Evolutionary conservation across 2,113 vertebrate genomes (phyloP).

Genomic region (Cricetomys ansorgei): DNA sequence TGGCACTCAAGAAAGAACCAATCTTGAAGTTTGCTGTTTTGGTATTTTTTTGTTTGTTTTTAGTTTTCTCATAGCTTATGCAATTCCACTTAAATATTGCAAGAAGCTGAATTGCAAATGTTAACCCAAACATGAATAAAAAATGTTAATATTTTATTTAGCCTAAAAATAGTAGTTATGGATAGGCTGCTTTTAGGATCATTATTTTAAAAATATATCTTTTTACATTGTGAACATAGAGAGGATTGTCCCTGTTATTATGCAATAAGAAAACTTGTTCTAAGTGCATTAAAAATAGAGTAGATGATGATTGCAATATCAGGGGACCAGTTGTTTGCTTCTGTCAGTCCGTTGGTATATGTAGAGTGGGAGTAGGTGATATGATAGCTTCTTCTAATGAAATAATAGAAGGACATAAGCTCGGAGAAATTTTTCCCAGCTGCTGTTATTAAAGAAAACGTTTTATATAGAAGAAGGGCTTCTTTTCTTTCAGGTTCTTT

Average conservation of each 20-base stretch:
- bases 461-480: constrained; percentile 62
- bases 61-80: constrained; percentile 84
- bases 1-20: constrained; percentile 65
- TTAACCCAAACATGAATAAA: constrained; percentile 87
- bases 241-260: constrained; percentile 62
- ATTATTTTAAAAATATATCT: constrained; percentile 86
- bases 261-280: constrained; percentile 73
- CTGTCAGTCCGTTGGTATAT: constrained; percentile 71
- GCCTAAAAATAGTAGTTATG: constrained; percentile 85
- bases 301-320: constrained; percentile 64
- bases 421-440: constrained; percentile 21
- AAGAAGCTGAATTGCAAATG: constrained; percentile 86
- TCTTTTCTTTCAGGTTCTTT: constrained; percentile 16
- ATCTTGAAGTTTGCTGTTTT: constrained; percentile 67
- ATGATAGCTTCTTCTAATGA: constrained; percentile 48
- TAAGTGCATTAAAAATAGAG: constrained; percentile 81
- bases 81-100: constrained; percentile 85
- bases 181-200: constrained; percentile 83
- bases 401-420: constrained; percentile 53
- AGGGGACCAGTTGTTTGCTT: constrained; percentile 75
- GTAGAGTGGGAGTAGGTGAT: constrained; percentile 37
- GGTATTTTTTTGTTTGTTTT: constrained; percentile 60
- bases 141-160: constrained; percentile 89
- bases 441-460: constrained; percentile 65
- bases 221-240: constrained; percentile 80